Evolutionary conservation across 2,113 vertebrate species (phyloP).

Genomic region (Ceyx margarethae): DNA sequence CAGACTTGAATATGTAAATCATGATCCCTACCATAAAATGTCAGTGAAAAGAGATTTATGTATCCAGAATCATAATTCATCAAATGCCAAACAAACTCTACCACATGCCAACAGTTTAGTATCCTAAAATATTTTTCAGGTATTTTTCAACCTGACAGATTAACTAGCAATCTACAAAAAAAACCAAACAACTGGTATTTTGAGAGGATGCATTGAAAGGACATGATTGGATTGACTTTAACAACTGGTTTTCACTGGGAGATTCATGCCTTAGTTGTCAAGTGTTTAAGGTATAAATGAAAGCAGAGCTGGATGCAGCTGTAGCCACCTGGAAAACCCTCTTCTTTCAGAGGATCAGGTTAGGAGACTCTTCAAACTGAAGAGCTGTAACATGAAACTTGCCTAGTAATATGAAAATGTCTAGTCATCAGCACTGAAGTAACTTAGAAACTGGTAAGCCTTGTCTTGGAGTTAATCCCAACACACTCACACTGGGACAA

Average conservation of each 20-base stretch:
- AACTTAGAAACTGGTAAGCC: conserved; percentile 10
- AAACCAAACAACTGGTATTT: not conserved
- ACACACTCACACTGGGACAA: not conserved
- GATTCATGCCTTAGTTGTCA: not conserved
- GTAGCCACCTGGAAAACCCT: not conserved
- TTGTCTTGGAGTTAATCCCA: conserved; percentile 15
- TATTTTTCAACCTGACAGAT: not conserved
- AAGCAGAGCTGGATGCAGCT: not conserved
- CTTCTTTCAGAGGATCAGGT: not conserved
- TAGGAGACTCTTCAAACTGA: conserved; percentile 11
- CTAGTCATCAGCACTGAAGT: not conserved
- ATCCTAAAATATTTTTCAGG: not conserved
- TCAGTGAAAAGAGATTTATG: not conserved
- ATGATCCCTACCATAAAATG: not conserved
- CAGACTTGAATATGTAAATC: not conserved
- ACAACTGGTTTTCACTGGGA: not conserved
- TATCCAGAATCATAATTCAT: not conserved
- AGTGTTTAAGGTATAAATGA: not conserved
- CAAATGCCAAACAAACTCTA: not conserved
- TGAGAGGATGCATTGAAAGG: not conserved
- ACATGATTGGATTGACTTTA: not conserved
- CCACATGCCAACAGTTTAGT: not conserved
- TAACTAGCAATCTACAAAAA: not conserved
- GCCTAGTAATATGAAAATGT: not conserved
- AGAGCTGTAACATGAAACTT: conserved; percentile 1